These are phyloP conservation scores for Tauraco hartlaubi DNA, from an alignment of 2,797 vertebrate species.

Conservation along the genomic window DNA sequence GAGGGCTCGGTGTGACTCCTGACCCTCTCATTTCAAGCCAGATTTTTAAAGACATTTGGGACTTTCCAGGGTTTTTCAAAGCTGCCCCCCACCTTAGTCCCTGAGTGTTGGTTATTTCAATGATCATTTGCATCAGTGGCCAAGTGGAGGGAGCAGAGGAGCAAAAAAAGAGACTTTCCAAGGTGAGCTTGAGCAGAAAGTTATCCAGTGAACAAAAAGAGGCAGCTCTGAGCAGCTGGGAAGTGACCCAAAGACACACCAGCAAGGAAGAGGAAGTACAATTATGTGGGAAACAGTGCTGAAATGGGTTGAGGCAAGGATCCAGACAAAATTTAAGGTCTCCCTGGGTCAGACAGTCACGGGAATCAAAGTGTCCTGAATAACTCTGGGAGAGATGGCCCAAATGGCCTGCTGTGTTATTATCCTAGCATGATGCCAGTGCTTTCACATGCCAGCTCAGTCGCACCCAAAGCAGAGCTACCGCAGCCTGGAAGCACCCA, in stretches of 20 bases:
- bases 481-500: background rate
- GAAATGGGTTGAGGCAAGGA: slow-evolving; percentile 8
- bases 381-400: background rate
- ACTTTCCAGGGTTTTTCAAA: background rate
- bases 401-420: background rate
- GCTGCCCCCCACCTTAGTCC: background rate
- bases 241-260: background rate
- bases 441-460: background rate
- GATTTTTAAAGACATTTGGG: background rate
- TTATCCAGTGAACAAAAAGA: background rate
- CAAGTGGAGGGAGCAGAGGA: background rate
- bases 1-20: background rate
- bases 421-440: background rate
- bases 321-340: slow-evolving; percentile 21
- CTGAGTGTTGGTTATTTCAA: background rate
- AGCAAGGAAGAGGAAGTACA: slow-evolving; percentile 41
- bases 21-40: background rate
- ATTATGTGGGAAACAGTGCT: slow-evolving; percentile 40
- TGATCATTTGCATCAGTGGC: background rate
- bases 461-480: background rate
- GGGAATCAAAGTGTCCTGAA: background rate
- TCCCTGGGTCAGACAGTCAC: slow-evolving; percentile 33
- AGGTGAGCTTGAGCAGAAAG: background rate
- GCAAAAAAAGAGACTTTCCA: background rate
- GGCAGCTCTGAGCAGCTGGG: slow-evolving; percentile 3